A percentile compares a stretch with the other conserved stretches of the same genome.
These are phyloP conservation scores for Tyto alba DNA, from an alignment of 2,113 vertebrate species.

Conservation along the genomic window DNA sequence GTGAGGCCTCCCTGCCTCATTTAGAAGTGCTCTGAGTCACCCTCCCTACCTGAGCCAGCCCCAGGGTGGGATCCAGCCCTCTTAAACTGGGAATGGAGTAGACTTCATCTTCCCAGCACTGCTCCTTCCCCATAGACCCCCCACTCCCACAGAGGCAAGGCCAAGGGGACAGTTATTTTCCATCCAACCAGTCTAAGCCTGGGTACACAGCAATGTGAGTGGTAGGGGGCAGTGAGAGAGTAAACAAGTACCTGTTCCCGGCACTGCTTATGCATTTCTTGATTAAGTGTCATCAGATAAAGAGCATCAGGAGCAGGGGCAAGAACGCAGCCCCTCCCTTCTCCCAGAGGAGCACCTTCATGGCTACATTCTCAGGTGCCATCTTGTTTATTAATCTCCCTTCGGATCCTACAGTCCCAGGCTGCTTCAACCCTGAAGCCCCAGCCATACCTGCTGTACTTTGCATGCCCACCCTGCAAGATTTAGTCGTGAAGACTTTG, in stretches of 20 bases:
- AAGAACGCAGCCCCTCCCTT: neutral
- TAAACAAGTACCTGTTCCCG: neutral
- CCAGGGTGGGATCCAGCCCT: neutral
- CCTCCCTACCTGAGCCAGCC: neutral
- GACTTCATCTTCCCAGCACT: neutral
- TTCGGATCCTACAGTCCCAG: fast-evolving
- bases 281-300: neutral
- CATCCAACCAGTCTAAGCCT: neutral
- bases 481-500: neutral
- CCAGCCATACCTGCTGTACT: neutral
- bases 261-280: neutral
- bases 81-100: neutral
- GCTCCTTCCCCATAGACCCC: neutral
- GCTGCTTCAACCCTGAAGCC: neutral
- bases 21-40: neutral
- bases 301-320: neutral
- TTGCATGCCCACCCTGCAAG: neutral
- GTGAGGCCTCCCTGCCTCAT: neutral
- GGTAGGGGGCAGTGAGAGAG: neutral
- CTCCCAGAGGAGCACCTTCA: neutral
- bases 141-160: neutral
- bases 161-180: neutral
- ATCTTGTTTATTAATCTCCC: neutral
- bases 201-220: neutral
- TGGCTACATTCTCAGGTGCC: neutral